phyloP scores from a whole-genome alignment of 2,113 vertebrate species.

The Sylvietta virens region DNA sequence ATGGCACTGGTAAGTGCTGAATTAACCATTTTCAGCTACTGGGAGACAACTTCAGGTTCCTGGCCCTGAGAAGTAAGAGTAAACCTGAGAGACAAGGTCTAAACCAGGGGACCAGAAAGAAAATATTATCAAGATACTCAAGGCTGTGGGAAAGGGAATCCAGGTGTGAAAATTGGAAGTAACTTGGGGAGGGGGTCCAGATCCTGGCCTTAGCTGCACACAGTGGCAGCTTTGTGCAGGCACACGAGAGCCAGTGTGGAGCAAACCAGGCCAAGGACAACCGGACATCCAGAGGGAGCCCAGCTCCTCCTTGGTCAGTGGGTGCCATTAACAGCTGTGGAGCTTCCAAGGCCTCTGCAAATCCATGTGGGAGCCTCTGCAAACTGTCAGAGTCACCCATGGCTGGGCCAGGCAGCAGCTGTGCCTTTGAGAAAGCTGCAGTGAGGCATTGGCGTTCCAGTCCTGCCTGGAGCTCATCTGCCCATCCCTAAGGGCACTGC shows the following conservation, averaged over 20 bases:
- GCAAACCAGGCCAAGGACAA: not conserved
- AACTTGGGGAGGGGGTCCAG: not conserved
- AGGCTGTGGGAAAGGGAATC: not conserved
- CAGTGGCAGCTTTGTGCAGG: not conserved
- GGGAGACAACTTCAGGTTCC: not conserved
- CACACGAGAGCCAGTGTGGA: not conserved
- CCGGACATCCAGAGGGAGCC: not conserved
- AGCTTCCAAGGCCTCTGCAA: not conserved
- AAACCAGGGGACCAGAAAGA: not conserved
- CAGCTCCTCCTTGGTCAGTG: not conserved
- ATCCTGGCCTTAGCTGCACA: not conserved
- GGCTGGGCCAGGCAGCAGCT: not conserved
- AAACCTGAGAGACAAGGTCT: not conserved
- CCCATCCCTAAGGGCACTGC: not conserved
- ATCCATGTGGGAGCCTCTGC: not conserved
- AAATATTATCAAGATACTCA: not conserved
- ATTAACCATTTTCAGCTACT: not conserved
- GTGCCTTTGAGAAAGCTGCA: not conserved
- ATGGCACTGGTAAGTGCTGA: not conserved
- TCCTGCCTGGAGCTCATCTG: not conserved
- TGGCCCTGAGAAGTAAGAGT: not conserved
- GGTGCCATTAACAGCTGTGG: not conserved
- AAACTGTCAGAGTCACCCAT: accelerated
- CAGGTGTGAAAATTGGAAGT: not conserved
- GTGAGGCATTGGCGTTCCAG: not conserved